A percentile compares a stretch with the other conserved stretches of the same genome.
Evolutionary conservation across 2,888 invertebrate species (phyloP).

Genomic region (Hydraecia micacea): DNA sequence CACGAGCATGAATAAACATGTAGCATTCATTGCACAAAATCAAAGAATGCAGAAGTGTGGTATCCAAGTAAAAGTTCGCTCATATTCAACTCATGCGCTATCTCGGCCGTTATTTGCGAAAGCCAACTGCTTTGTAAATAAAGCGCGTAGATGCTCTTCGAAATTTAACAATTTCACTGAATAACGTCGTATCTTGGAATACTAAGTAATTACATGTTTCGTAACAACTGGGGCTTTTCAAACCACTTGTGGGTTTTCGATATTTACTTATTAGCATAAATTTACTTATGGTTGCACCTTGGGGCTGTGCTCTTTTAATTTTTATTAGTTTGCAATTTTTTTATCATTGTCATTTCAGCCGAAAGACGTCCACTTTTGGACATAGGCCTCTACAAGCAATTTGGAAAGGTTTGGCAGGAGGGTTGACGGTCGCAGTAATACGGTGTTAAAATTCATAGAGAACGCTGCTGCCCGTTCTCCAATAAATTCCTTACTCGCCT

Average conservation of each 20-base stretch:
- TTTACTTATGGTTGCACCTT: background rate
- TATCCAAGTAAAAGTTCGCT: slow-evolving; percentile 77
- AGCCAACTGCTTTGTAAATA: slow-evolving; percentile 82
- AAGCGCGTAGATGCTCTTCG: slow-evolving; percentile 77
- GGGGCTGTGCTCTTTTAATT: background rate
- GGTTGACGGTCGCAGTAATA: background rate
- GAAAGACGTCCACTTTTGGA: background rate
- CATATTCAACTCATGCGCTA: slow-evolving; percentile 76
- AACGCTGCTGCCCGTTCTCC: background rate
- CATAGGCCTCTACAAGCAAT: background rate
- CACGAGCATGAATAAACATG: slow-evolving; percentile 51
- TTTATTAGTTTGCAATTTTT: background rate
- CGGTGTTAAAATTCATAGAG: background rate
- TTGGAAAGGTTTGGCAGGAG: no score
- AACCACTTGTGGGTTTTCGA: slow-evolving; percentile 47
- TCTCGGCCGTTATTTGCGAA: slow-evolving; percentile 81
- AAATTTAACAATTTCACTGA: slow-evolving; percentile 87
- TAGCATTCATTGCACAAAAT: slow-evolving; percentile 58
- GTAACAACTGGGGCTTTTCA: slow-evolving; percentile 60
- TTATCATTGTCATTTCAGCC: background rate
- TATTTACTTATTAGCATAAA: slow-evolving; percentile 22
- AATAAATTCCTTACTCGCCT: background rate
- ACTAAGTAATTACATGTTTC: slow-evolving; percentile 72
- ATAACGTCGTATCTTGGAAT: slow-evolving; percentile 78
- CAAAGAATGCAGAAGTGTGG: slow-evolving; percentile 60